Percentiles rank a stretch among this genome's conserved stretches.
Evolutionary conservation across 1,140 invertebrate species (phyloP).

Genomic region (Dreissena polymorpha): DNA sequence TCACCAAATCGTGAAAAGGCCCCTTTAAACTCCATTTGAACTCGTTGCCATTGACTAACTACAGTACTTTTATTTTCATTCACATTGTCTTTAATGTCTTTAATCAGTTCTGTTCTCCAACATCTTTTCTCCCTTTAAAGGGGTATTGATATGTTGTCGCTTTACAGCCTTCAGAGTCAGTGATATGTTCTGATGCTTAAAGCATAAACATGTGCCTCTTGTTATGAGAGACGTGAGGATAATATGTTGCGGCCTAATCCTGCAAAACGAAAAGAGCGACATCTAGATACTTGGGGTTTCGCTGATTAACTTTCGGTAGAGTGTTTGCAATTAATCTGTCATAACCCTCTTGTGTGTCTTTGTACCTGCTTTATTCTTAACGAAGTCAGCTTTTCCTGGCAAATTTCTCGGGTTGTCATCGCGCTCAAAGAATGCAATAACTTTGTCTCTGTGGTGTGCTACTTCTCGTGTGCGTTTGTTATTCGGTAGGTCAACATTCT

Average conservation of each 20-base stretch:
- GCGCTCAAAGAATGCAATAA: conserved; percentile 32
- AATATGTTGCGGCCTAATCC: conserved; percentile 30
- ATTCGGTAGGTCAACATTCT: neutral
- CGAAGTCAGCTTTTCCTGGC: conserved; percentile 38
- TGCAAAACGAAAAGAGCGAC: conserved; percentile 30
- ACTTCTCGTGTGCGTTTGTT: conserved; percentile 4
- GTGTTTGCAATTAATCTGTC: conserved; percentile 31
- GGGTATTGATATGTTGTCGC: neutral
- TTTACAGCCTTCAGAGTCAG: conserved; percentile 28
- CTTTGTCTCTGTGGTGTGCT: conserved; percentile 2
- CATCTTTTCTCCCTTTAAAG: conserved; percentile 37
- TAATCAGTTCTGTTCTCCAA: conserved; percentile 3
- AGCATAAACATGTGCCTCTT: conserved; percentile 40
- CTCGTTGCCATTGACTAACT: conserved; percentile 34
- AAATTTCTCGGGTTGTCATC: conserved; percentile 36
- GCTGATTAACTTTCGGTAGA: conserved; percentile 28
- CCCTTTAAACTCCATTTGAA: too few species aligned
- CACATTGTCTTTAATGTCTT: conserved; percentile 7
- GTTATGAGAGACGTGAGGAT: conserved; percentile 19
- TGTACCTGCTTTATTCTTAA: conserved; percentile 4
- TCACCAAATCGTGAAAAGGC: too few species aligned
- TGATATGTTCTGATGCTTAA: conserved; percentile 47
- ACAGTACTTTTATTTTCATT: neutral
- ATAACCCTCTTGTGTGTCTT: conserved; percentile 34
- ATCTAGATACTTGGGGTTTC: conserved; percentile 38